Evolutionary conservation across 2,797 vertebrate species (phyloP).

Genomic region (Muscicapa striata): DNA sequence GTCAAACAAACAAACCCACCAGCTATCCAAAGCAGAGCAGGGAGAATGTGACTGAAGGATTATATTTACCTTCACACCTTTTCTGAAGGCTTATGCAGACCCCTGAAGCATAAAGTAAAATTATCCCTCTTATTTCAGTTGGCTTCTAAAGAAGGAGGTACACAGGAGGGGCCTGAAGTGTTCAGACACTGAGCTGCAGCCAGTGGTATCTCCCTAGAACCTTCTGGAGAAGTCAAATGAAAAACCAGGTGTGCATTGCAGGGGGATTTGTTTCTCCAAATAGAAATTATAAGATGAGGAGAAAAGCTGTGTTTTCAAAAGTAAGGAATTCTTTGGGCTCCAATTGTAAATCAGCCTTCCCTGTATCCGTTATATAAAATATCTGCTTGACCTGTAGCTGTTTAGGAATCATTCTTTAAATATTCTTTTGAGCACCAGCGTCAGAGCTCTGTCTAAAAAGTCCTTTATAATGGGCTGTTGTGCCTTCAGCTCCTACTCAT

Average conservation of each 20-base stretch:
- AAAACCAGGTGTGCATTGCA: slow-evolving; percentile 15
- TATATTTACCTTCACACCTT: background rate
- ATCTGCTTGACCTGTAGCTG: background rate
- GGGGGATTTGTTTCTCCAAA: background rate
- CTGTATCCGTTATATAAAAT: background rate
- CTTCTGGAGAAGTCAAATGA: background rate
- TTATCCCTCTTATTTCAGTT: background rate
- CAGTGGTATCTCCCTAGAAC: background rate
- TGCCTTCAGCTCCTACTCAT: background rate
- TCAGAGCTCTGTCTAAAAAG: slow-evolving; percentile 23
- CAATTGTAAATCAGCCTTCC: background rate
- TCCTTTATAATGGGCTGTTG: background rate
- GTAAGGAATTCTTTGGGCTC: background rate
- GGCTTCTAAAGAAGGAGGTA: background rate
- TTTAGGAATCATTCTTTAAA: slow-evolving; percentile 22
- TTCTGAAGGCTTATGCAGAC: background rate
- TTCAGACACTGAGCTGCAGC: background rate
- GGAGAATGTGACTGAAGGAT: background rate
- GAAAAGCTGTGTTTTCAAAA: slow-evolving; percentile 3
- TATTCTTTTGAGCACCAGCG: background rate
- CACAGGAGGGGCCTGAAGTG: background rate
- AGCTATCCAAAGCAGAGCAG: background rate
- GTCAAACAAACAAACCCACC: background rate
- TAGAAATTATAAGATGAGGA: background rate
- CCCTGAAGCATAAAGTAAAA: background rate